Conservation (phyloP, 2,113 vertebrate genomes). For the Himantopus leucocephalus region DNA sequence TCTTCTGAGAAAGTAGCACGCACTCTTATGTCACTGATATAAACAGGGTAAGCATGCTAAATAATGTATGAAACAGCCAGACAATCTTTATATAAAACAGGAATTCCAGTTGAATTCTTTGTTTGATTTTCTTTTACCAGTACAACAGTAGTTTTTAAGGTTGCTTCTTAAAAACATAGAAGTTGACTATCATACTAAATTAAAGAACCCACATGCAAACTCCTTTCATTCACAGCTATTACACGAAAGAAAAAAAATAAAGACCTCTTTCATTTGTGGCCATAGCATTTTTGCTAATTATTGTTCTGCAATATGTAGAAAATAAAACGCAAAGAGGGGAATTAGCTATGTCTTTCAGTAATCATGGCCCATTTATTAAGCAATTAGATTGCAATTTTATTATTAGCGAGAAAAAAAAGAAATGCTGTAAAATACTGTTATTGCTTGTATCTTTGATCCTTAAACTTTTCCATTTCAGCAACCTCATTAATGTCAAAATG, state of each 20-base stretch:
- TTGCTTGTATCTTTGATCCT: conserved; percentile 54
- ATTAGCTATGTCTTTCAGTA: conserved; percentile 57
- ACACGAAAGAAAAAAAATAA: not conserved
- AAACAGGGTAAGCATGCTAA: conserved; percentile 79
- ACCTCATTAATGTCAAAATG: conserved; percentile 66
- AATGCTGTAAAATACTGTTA: conserved; percentile 62
- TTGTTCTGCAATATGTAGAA: not conserved
- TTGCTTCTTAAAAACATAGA: not conserved
- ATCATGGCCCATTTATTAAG: conserved; percentile 74
- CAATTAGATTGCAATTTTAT: conserved; percentile 72
- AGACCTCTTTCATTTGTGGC: not conserved
- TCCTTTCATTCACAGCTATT: not conserved
- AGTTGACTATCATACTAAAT: not conserved
- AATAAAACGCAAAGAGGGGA: not conserved
- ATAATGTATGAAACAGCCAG: conserved; percentile 70
- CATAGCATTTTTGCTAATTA: not conserved
- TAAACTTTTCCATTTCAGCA: conserved; percentile 62
- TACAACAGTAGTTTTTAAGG: not conserved
- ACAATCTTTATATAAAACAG: conserved; percentile 13
- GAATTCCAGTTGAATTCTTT: not conserved
- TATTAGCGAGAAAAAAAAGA: conserved; percentile 57
- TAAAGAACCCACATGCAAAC: not conserved
- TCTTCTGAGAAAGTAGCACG: conserved; percentile 78
- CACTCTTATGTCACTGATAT: conserved; percentile 82
- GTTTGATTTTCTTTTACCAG: not conserved